A percentile compares a stretch with the other conserved stretches of the same genome.
phyloP scores from a whole-genome alignment of 2,113 vertebrate genomes.

The Oncorhynchus mykiss region DNA sequence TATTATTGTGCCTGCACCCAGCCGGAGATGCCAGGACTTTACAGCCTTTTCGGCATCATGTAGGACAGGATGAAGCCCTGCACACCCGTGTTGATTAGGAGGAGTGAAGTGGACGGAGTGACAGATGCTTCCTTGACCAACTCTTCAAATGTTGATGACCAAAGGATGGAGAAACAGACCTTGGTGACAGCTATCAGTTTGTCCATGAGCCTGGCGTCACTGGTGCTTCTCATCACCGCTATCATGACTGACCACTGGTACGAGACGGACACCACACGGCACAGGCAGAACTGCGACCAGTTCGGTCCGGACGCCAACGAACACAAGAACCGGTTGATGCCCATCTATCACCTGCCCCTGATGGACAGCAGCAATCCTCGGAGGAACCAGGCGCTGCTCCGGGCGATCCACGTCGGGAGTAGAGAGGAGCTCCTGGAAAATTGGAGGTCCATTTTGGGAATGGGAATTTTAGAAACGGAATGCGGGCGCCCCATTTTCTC shows the following conservation, averaged over 20 bases:
- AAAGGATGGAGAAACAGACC: conserved; percentile 3
- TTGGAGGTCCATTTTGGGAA: conserved; percentile 9
- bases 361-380: conserved; percentile 2
- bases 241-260: conserved; percentile 7
- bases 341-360: conserved; percentile 4
- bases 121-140: background rate
- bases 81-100: background rate
- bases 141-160: background rate
- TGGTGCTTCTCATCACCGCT: conserved; percentile 3
- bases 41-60: background rate
- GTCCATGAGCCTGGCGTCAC: conserved; percentile 2
- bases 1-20: background rate
- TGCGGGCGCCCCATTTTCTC: conserved; percentile 7
- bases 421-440: conserved; percentile 9
- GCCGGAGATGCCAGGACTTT: background rate
- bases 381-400: conserved; percentile 1
- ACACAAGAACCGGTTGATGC: conserved; percentile 1
- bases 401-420: conserved; percentile 3
- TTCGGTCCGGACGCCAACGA: background rate
- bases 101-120: background rate
- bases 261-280: conserved; percentile 2
- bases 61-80: background rate
- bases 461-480: conserved; percentile 3
- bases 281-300: conserved; percentile 3
- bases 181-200: conserved; percentile 1